Conservation (phyloP, 2,113 vertebrate genomes). For the Podiceps cristatus region DNA sequence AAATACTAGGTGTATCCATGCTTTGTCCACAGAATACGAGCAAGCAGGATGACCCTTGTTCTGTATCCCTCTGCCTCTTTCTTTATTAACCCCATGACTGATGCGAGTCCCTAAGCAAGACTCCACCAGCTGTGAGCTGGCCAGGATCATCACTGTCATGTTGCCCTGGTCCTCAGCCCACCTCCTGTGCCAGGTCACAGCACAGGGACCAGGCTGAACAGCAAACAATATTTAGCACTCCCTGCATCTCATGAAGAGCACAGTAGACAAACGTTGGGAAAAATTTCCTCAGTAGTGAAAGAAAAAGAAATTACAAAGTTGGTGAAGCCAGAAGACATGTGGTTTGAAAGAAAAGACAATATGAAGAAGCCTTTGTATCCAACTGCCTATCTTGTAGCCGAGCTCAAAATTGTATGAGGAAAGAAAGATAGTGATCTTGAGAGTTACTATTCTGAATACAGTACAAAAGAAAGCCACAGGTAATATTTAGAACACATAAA, state of each 20-base stretch:
- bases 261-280: neutral
- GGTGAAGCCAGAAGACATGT: neutral
- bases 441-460: neutral
- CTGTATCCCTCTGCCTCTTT: neutral
- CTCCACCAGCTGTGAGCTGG: neutral
- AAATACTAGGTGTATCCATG: neutral
- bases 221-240: neutral
- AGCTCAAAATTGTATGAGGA: neutral
- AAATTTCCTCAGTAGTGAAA: neutral
- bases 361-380: neutral
- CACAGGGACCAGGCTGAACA: neutral
- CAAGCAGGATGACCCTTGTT: neutral
- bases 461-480: neutral
- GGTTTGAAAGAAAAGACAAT: neutral
- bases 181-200: neutral
- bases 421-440: neutral
- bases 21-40: neutral
- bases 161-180: neutral
- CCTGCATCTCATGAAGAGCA: neutral
- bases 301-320: neutral
- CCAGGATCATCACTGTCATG: neutral
- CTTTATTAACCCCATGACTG: neutral
- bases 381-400: neutral
- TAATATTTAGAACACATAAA: neutral
- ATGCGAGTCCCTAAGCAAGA: neutral